These are phyloP conservation scores for Drosophila testacea DNA, from an alignment of 2,888 invertebrate species.

Conservation along the genomic window DNA sequence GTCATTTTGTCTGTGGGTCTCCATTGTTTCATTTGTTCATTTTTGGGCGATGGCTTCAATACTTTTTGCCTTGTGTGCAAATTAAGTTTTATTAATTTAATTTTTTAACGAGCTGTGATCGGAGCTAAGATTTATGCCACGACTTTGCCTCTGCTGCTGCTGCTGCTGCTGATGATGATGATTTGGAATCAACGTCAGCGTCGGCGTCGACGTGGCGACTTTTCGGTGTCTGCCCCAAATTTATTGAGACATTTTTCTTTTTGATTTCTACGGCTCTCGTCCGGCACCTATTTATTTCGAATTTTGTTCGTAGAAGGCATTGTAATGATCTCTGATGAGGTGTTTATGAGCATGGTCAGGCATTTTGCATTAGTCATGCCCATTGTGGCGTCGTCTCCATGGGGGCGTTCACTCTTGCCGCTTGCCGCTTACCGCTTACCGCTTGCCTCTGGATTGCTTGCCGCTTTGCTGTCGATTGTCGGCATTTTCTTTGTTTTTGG, in stretches of 20 bases:
- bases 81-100: constrained; percentile 79
- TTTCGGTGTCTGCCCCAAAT: constrained; percentile 38
- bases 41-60: constrained; percentile 24
- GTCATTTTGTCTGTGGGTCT: constrained; percentile 45
- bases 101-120: constrained; percentile 76
- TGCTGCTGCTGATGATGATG: constrained; percentile 18
- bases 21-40: constrained; percentile 51
- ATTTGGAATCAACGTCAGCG: constrained; percentile 21
- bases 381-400: constrained; percentile 59
- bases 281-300: constrained; percentile 58
- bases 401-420: constrained; percentile 65
- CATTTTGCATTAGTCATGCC: constrained; percentile 78
- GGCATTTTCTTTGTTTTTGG: constrained; percentile 36
- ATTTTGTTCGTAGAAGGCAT: constrained; percentile 71
- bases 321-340: constrained; percentile 77
- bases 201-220: constrained; percentile 32
- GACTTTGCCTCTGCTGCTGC: background rate
- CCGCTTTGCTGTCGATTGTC: constrained; percentile 24
- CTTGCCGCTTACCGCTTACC: background rate
- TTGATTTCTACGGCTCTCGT: constrained; percentile 32
- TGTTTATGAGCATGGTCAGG: constrained; percentile 69
- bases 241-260: constrained; percentile 72
- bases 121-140: constrained; percentile 63
- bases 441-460: constrained; percentile 7
- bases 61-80: constrained; percentile 60